A percentile compares a stretch with the other conserved stretches of the same genome.
Conservation (phyloP, 2,797 vertebrate genomes). For the Adrianichthys oophorus region DNA sequence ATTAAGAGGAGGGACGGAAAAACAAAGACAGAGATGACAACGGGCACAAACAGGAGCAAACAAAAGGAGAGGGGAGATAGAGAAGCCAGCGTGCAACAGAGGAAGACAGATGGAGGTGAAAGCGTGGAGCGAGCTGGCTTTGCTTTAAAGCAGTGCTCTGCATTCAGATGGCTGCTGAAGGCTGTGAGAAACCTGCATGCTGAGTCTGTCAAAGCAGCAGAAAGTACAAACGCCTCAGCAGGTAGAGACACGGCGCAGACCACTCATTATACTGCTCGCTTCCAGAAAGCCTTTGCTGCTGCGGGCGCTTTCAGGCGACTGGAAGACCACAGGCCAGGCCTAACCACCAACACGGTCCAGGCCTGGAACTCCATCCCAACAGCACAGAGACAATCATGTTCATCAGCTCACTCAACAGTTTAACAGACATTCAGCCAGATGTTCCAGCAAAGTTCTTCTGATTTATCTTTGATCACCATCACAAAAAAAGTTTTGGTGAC, state of each 20-base stretch:
- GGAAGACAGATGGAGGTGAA: constrained; percentile 9
- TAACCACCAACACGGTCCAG: not conserved
- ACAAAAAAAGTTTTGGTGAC: not conserved
- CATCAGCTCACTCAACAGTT: not conserved
- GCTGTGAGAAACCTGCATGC: constrained; percentile 9
- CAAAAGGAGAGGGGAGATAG: not conserved
- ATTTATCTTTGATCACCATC: not conserved
- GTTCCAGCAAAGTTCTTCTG: not conserved
- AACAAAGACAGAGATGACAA: not conserved
- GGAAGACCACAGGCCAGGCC: not conserved
- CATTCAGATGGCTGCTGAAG: constrained; percentile 33
- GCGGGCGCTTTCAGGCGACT: not conserved
- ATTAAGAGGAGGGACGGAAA: not conserved
- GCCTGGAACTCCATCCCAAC: not conserved
- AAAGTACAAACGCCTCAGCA: constrained; percentile 28
- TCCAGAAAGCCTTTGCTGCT: not conserved
- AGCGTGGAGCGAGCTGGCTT: not conserved
- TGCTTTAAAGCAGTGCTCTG: constrained; percentile 10
- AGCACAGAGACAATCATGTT: not conserved
- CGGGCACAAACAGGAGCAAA: not conserved
- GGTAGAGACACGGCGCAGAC: not conserved
- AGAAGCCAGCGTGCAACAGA: too few species aligned
- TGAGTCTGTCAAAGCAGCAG: constrained; percentile 12
- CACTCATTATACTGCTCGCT: constrained; percentile 17
- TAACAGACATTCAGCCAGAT: not conserved